Evolutionary conservation across 2,113 vertebrate species (phyloP).

Genomic region (Myocastor coypus): DNA sequence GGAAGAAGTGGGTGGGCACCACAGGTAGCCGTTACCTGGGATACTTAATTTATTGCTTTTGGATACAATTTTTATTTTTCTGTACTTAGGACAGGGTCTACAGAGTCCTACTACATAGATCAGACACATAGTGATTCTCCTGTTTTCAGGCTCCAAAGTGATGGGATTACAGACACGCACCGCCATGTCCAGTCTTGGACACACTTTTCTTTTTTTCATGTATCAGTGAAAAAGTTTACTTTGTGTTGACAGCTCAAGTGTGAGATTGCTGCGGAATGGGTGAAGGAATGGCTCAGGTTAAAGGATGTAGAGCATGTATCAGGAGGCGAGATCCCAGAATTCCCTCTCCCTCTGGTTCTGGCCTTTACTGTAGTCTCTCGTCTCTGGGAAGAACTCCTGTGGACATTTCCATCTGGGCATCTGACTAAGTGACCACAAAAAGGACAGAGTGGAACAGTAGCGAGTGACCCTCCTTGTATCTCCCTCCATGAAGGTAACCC

Average conservation of each 20-base stretch:
- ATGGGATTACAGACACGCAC: too few relatives aligned
- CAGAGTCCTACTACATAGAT: too few relatives aligned
- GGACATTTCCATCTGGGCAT: background rate
- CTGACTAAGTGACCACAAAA: background rate
- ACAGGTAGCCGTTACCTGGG: background rate
- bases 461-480: background rate
- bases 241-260: background rate
- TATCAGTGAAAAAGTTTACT: slow-evolving; percentile 71
- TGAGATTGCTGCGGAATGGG: background rate
- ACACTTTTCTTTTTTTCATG: background rate
- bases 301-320: background rate
- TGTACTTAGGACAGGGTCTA: too few relatives aligned
- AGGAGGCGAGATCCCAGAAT: slow-evolving; percentile 8
- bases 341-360: background rate
- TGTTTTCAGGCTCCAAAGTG: too few relatives aligned
- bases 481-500: background rate
- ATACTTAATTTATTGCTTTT: background rate
- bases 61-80: too few relatives aligned
- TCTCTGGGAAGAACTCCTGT: background rate
- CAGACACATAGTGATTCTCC: too few relatives aligned
- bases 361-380: background rate
- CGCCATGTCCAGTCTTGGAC: too few relatives aligned
- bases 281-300: slow-evolving; percentile 43
- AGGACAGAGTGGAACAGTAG: background rate
- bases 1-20: background rate